Evolutionary conservation across 2,888 invertebrate genomes (phyloP).

Genomic region (Panorpa germanica): DNA sequence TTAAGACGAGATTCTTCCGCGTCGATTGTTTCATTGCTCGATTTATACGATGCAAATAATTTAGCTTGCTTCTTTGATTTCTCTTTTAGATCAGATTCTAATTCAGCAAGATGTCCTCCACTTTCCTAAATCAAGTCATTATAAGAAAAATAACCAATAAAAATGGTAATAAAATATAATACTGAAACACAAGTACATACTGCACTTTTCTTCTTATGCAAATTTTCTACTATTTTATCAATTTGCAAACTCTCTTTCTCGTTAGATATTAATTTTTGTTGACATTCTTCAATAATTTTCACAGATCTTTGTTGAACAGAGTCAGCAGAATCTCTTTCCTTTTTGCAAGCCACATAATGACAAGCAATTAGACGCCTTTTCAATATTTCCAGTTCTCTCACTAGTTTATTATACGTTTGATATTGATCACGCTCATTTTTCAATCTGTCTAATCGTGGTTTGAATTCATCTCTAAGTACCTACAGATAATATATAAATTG

Average conservation of each 20-base stretch:
- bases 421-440: constrained; percentile 70
- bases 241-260: constrained; percentile 30
- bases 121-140: constrained; percentile 30
- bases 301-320: constrained; percentile 31
- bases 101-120: constrained; percentile 37
- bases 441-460: constrained; percentile 73
- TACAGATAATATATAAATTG: constrained; percentile 16
- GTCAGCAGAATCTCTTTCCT: constrained; percentile 29
- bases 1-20: constrained; percentile 48
- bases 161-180: constrained; percentile 5
- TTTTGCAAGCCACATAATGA: constrained; percentile 25
- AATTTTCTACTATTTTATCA: constrained; percentile 35
- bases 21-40: constrained; percentile 42
- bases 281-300: constrained; percentile 35
- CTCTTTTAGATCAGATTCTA: constrained; percentile 42
- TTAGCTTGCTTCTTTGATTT: constrained; percentile 49
- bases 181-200: constrained; percentile 24
- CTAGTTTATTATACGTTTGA: constrained; percentile 71
- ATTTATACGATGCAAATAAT: too few relatives aligned
- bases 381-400: constrained; percentile 68
- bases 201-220: constrained; percentile 44
- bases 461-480: constrained; percentile 68
- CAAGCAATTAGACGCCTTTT: constrained; percentile 35
- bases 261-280: constrained; percentile 31
- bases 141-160: neutral